phyloP scores from a whole-genome alignment of 2,797 vertebrate species.

The Tolypeutes matacus region DNA sequence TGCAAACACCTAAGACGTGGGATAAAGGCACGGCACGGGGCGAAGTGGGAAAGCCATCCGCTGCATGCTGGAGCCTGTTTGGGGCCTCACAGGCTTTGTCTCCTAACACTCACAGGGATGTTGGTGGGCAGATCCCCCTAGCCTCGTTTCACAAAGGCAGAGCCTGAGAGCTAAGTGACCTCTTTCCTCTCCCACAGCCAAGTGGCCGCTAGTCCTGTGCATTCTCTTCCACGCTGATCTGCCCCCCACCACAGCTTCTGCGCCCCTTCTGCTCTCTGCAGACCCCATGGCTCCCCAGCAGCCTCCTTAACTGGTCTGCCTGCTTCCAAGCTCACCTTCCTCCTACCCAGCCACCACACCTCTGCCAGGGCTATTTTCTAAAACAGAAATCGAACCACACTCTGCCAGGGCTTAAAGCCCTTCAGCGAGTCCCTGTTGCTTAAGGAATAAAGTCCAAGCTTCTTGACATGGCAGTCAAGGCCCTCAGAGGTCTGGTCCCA shows the following conservation, averaged over 20 bases:
- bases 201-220: not conserved
- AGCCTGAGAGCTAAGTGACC: slow-evolving; percentile 24
- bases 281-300: not conserved
- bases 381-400: not conserved
- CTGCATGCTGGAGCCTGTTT: not conserved
- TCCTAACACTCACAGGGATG: not conserved
- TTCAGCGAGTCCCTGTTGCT: not conserved
- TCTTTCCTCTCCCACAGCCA: slow-evolving; percentile 46
- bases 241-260: not conserved
- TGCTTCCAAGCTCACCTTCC: not conserved
- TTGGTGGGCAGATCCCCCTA: slow-evolving; percentile 4
- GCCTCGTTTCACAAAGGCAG: not conserved
- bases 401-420: not conserved
- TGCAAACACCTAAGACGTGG: not conserved
- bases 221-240: not conserved
- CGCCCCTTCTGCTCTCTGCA: not conserved
- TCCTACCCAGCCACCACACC: not conserved
- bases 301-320: not conserved
- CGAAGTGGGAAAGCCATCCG: not conserved
- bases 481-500: not conserved
- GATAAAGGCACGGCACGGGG: slow-evolving; percentile 41
- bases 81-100: not conserved
- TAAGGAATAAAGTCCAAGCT: not conserved
- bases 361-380: slow-evolving; percentile 17
- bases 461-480: not conserved